Base-by-base conservation (phyloP, 2,888 invertebrate genomes). In the Chymomyza fuscimana region DNA sequence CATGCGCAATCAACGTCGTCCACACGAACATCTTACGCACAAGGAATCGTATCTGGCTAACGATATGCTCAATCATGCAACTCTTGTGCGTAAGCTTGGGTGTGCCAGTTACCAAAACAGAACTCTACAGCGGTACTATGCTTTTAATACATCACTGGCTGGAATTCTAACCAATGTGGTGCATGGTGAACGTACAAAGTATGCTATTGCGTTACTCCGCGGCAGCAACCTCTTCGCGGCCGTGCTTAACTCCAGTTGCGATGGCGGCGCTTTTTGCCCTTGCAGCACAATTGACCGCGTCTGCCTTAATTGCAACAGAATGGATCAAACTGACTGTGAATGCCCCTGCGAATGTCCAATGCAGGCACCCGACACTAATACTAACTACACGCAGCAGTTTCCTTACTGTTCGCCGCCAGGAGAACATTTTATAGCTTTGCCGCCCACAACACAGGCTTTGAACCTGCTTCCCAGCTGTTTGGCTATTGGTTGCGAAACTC, bases 281-380 rank as follows among this genome's bases (percentile, higher is more conserved):
- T 98, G 98, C 90, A 97, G 97, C 89, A 96, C 96, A 92, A 96
- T 95, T 77, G 96, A 97, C 90, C 94, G 97, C 4, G 93, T 96
- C 4, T 98, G 98, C 90, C 93, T 98, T 32, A 98, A 98, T 90
- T 98, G 98, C 90, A 96, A 97, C 90, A 94, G 97, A 63, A 97
- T 98, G 96, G 98, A 98, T 90, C 97, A 97, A 92, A 96, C 95
- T 4, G 97, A 98, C 89, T 98, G 98, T 85, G 98, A 98, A 91
- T 98, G 98, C 89, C 98, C 98, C 0, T 98, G 98, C 90, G 97
- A 98, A 91, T 98, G 98, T 89, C 95, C 93, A 73, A 93, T 94
- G 88, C 80, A 89, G 19, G 73, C 90, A 0, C 25, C 67, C 9
- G 76, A 79, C 22, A 73, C 68, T 12, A 87, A 83, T 69, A 75